Conservation (phyloP, 1,140 invertebrate genomes). For the Nomia melanderi region DNA sequence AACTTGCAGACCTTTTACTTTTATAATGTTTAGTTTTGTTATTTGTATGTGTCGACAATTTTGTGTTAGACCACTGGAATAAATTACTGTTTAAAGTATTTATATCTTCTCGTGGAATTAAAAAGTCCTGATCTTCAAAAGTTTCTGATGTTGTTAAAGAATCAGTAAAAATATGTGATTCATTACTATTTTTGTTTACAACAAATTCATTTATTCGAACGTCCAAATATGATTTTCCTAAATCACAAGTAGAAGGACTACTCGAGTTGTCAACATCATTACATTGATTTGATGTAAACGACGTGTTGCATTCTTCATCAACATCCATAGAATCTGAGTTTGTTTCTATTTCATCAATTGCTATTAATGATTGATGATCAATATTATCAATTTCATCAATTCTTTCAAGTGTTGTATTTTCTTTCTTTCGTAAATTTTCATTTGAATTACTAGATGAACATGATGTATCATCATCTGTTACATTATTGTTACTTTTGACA, state of each 20-base stretch:
- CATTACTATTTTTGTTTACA: not conserved
- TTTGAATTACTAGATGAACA: not conserved
- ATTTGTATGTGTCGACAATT: not conserved
- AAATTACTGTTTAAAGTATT: slow-evolving; percentile 15
- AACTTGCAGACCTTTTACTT: slow-evolving; percentile 6
- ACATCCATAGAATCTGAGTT: not conserved
- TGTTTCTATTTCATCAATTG: not conserved
- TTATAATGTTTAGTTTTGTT: slow-evolving; percentile 28
- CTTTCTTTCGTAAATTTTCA: not conserved
- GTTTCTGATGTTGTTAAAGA: not conserved
- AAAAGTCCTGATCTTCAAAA: slow-evolving; percentile 9
- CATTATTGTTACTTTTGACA: not conserved
- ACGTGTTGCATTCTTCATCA: not conserved
- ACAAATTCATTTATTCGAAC: slow-evolving; percentile 4
- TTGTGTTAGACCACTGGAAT: slow-evolving; percentile 13
- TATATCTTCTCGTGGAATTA: slow-evolving; percentile 9
- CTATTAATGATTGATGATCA: not conserved
- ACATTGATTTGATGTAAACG: not conserved
- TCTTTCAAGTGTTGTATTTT: not conserved
- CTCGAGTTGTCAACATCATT: not conserved
- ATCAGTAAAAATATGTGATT: not conserved
- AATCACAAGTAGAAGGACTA: slow-evolving; percentile 1
- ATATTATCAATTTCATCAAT: not conserved
- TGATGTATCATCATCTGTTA: not conserved
- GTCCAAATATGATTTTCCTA: slow-evolving; percentile 7